phyloP scores from a whole-genome alignment of 2,797 vertebrate species.

The Diplodus sargus region DNA sequence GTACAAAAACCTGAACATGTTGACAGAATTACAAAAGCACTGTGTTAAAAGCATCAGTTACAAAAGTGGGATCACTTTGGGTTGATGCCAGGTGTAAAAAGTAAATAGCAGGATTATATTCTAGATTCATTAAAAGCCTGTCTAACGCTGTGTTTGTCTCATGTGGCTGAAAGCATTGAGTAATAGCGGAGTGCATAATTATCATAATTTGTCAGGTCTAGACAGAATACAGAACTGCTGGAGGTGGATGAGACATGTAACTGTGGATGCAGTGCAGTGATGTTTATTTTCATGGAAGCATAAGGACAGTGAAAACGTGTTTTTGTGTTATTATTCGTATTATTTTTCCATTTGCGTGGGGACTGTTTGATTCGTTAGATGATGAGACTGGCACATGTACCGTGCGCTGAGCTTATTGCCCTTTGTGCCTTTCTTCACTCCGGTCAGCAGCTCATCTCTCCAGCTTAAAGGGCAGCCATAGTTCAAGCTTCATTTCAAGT shows the following conservation, averaged over 20 bases:
- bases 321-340: neutral
- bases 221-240: neutral
- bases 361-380: neutral
- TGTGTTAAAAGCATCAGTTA: neutral
- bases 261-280: neutral
- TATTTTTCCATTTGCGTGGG: neutral
- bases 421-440: neutral
- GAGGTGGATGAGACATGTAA: neutral
- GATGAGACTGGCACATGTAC: neutral
- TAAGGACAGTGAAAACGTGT: neutral
- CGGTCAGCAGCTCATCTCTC: too few relatives aligned
- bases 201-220: neutral
- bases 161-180: too few relatives aligned
- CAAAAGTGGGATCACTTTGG: neutral
- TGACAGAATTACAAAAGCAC: neutral
- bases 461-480: too few relatives aligned
- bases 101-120: too few relatives aligned
- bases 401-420: neutral
- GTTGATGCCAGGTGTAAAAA: neutral
- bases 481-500: neutral
- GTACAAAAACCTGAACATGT: neutral
- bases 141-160: conserved; percentile 4
- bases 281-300: neutral
- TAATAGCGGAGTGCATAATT: too few relatives aligned
- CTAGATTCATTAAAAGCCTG: too few relatives aligned